Conservation (phyloP, 1,140 invertebrate species). For the Pogonomyrmex barbatus region DNA sequence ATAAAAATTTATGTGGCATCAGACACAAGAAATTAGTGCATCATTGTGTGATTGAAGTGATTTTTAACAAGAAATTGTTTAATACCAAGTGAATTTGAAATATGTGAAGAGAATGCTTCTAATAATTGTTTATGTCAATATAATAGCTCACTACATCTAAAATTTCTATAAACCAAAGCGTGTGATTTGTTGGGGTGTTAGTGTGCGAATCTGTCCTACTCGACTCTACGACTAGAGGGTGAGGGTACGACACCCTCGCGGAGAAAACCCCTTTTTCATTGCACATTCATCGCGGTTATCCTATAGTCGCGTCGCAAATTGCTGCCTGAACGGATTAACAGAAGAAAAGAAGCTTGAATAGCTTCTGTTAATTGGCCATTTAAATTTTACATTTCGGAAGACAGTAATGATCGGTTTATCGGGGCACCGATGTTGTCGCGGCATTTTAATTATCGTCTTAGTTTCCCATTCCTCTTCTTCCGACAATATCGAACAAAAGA, state of each 20-base stretch:
- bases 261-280: constrained; percentile 42
- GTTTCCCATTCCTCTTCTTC: background rate
- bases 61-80: background rate
- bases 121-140: background rate
- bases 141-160: background rate
- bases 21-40: background rate
- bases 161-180: constrained; percentile 26
- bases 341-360: constrained; percentile 18
- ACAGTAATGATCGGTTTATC: constrained; percentile 20
- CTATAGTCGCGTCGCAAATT: constrained; percentile 41
- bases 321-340: constrained; percentile 33
- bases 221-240: constrained; percentile 15
- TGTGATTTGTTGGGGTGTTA: constrained; percentile 15
- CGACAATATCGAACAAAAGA: background rate
- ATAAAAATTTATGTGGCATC: background rate
- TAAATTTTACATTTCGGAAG: constrained; percentile 2
- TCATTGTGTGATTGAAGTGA: background rate
- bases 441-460: constrained; percentile 27
- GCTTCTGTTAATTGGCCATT: constrained; percentile 18
- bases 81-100: background rate
- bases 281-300: constrained; percentile 20
- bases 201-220: constrained; percentile 11
- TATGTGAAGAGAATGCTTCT: background rate
- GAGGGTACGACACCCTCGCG: constrained; percentile 31
- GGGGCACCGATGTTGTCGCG: background rate